phyloP scores from a whole-genome alignment of 2,797 vertebrate genomes.

The Cephalopachus bancanus region DNA sequence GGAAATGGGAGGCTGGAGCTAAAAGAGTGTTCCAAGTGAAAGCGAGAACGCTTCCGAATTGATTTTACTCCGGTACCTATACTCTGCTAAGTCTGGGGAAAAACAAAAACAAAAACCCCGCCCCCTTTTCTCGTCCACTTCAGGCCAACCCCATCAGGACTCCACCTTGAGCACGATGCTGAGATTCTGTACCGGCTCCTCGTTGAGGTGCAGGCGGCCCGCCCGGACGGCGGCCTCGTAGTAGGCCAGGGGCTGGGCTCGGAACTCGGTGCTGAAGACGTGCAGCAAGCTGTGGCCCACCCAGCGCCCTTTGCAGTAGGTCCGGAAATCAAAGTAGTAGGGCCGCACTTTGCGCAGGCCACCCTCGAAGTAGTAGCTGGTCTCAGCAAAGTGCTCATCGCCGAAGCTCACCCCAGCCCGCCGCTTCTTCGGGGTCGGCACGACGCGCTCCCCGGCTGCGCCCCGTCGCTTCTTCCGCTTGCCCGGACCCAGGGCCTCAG shows the following conservation, averaged over 20 bases:
- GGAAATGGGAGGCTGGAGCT: not conserved
- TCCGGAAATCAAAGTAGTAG: conserved; percentile 96
- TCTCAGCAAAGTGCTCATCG: conserved; percentile 95
- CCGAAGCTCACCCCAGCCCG: conserved; percentile 94
- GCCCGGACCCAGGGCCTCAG: conserved; percentile 53
- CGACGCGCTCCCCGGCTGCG: conserved; percentile 91
- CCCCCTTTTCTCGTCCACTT: not conserved
- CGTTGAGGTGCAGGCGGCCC: conserved; percentile 96
- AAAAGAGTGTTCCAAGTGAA: not conserved
- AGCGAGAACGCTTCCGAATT: not conserved
- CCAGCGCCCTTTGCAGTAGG: conserved; percentile 99
- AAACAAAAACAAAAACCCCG: not conserved
- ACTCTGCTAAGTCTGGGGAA: not conserved
- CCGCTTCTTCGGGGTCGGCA: conserved; percentile 95
- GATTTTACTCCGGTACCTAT: conserved; percentile 19
- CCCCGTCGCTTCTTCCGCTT: conserved; percentile 85
- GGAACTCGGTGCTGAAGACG: conserved; percentile 96
- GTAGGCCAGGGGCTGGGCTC: conserved; percentile 93
- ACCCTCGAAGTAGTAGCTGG: conserved; percentile 95
- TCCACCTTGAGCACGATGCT: conserved; percentile 94
- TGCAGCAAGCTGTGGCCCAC: conserved; percentile 94
- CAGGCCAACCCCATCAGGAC: conserved; percentile 1
- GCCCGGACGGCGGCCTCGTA: conserved; percentile 92
- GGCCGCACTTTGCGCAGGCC: conserved; percentile 97
- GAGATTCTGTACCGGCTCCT: conserved; percentile 92